A percentile compares a stretch with the other conserved stretches of the same genome.
Conservation (phyloP, 2,888 invertebrate genomes). For the Nysson spinosus region DNA sequence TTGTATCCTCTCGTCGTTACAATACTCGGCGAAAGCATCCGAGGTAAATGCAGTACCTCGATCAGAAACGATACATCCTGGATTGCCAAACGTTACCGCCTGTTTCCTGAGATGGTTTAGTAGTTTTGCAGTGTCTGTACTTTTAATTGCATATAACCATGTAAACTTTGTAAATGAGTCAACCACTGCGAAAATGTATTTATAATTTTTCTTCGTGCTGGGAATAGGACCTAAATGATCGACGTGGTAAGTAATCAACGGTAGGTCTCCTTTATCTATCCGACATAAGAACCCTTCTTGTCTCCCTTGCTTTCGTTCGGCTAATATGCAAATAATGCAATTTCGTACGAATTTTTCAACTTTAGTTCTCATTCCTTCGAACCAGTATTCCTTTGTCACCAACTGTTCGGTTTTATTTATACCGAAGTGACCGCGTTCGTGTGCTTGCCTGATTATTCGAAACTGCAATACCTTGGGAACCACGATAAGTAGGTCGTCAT, state of each 20-base stretch:
- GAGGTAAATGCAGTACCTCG: conserved; percentile 37
- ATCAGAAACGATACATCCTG: conserved; percentile 24
- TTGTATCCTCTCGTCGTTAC: conserved; percentile 13
- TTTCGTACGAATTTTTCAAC: neutral
- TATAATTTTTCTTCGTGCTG: neutral
- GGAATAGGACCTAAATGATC: conserved; percentile 11
- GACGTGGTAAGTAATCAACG: conserved; percentile 2
- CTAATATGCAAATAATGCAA: conserved; percentile 1
- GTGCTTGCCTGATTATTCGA: no score
- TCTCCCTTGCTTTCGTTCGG: neutral
- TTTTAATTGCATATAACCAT: conserved; percentile 16
- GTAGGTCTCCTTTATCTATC: conserved; percentile 1
- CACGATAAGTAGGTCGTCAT: no score
- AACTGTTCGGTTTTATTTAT: neutral
- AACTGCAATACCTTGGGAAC: no score
- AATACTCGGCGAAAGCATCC: conserved; percentile 18
- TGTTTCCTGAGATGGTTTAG: conserved; percentile 1
- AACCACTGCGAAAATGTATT: neutral
- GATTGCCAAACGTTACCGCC: conserved; percentile 29
- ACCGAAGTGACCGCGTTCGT: neutral
- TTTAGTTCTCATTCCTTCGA: neutral
- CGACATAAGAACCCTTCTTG: neutral
- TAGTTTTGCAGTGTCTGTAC: conserved; percentile 6
- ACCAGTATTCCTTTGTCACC: neutral
- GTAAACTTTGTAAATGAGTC: neutral